Evolutionary conservation across 2,113 vertebrate species (phyloP), one percentile per base, ranked within the genome.

Genomic region (Garra rufa): DNA sequence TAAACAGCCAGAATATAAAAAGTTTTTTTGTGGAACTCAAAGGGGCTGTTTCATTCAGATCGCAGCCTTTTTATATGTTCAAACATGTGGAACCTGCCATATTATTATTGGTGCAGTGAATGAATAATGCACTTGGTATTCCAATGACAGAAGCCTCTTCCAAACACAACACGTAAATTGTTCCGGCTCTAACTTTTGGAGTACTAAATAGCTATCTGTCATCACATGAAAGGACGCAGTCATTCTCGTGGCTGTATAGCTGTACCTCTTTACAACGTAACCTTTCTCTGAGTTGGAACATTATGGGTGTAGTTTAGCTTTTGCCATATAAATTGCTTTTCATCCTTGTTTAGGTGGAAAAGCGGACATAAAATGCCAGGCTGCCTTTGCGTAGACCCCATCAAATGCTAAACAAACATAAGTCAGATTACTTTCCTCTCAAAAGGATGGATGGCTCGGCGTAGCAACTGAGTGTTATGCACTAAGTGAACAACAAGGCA

Each of bases 101-200:
- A 84, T 87, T 82, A 89, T 92, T 87, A 85, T 91, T 78, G 82
- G 57, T 67, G 69, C 81, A 77, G 85, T 86, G 83, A 61, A 75
- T 86, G 77, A 89, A 81, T 76, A 85, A 89, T 67, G 86, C 10
- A 81, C 76, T 78, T 80, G 52, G 82, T 85, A 52, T 90, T 87
- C 79, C 73, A 88, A 88, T 73, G 82, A 41, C 41, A 88, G 88
- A 83, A 44, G 84, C 85, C 74, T 10, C 59, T 21, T 76, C 82
- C 46, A 88, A 87, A 85, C 50, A 89, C 81, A 90, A 87, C 80
- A 87, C 77, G 57, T 48, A 83, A 81, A 87, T 81, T 84, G 84
- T 89, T 86, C 43, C 44, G 57, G 80, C 67, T 84, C 59, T 88
- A 83, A 88, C 52, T 26, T 55, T 80, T 9, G 10, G 38, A 21